Evolutionary conservation across 2,797 vertebrate genomes (phyloP).

Genomic region (Todus mexicanus): DNA sequence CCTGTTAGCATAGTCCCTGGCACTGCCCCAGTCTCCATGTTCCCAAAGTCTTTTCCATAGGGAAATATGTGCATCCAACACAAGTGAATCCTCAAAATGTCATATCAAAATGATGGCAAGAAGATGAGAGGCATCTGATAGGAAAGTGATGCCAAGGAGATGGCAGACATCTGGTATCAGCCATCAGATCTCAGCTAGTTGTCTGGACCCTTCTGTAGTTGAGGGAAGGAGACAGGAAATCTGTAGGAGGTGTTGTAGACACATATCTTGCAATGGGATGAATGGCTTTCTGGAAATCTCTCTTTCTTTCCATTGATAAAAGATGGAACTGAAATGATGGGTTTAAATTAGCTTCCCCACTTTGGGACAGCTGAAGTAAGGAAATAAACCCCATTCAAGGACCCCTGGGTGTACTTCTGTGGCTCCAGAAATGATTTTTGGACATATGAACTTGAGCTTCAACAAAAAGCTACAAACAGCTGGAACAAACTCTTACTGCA

Average conservation of each 20-base stretch:
- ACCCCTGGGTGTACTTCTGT: neutral
- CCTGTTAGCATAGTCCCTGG: neutral
- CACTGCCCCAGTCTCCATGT: neutral
- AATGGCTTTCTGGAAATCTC: slow-evolving; percentile 1
- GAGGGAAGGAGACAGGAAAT: slow-evolving; percentile 10
- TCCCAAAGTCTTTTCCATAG: neutral
- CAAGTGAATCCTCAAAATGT: neutral
- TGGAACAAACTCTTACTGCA: neutral
- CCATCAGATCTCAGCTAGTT: neutral
- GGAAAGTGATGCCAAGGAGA: neutral
- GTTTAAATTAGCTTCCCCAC: neutral
- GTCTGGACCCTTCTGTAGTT: neutral
- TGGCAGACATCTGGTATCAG: slow-evolving; percentile 43
- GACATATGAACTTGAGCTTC: neutral
- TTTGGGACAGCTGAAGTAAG: neutral
- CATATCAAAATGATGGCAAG: neutral
- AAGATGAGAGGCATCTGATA: slow-evolving; percentile 6
- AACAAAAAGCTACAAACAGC: neutral
- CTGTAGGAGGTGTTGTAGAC: slow-evolving; percentile 40
- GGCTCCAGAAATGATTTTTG: neutral
- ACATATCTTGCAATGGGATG: neutral
- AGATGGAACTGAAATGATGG: neutral
- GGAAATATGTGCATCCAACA: neutral
- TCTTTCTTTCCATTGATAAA: neutral
- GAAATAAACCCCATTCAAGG: neutral